Evolutionary conservation across 2,797 vertebrate genomes (phyloP), one percentile per base, ranked within the genome.

Genomic region (Semaprochilodus insignis): DNA sequence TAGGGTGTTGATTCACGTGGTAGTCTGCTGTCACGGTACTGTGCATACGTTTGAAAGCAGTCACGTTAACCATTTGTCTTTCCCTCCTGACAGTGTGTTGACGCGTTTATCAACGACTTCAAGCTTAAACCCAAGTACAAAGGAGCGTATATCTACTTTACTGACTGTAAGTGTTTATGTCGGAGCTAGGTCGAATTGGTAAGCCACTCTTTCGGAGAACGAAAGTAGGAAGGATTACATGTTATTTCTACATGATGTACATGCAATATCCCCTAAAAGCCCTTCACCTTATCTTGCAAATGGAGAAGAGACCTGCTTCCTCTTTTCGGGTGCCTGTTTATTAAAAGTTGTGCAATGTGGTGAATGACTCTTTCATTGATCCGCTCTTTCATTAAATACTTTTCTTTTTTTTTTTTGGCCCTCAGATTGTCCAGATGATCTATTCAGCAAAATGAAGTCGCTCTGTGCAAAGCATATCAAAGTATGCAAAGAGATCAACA

Each of bases 121-220:
- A 95, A 95, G 81, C 73, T 44, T 84, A 99, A 96, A 92, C 95
- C 95, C 88, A 98, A 95, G 90, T 99, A 99, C 85, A 99, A 97
- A 94, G 93, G 96, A 83, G 97, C 97, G 0, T 98, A 98, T 25
- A 91, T 99, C 85, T 99, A 99, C 94, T 99, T 99, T 91, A 99
- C 97, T 72, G 98, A 99, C 92, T 97, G 98, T 99, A 93, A 97
- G 97, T 97, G 88, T 55, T 23, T 84, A 88, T 66, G 34, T 73
- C 54, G 0, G 63, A 62, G 21, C 73, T 4, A 14, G 40, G 36
- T 3, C 0, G 8, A 13, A 13, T 48, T 11, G 8, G 10, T 48
- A 48, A 48, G 44, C 44, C 11, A 2, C 6, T 10, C 6, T 34
- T 36, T 10, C 17, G 17, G 17, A 40, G 34, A 36, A 40, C 1